These are phyloP conservation scores for Plodia interpunctella DNA, from an alignment of 1,140 invertebrate species.

Conservation along the genomic window DNA sequence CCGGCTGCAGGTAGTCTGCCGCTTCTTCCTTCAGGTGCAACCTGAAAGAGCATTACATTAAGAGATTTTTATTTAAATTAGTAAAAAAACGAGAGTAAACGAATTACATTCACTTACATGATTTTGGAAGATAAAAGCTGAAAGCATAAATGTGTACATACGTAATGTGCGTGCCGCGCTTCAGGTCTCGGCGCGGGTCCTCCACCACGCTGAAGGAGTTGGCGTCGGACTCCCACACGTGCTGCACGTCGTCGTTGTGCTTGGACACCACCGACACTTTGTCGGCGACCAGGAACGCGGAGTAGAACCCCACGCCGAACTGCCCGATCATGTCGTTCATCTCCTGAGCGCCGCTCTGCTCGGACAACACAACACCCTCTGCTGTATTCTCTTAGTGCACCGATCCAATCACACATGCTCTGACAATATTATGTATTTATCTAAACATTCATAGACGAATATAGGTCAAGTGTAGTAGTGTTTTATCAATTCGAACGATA, in stretches of 20 bases:
- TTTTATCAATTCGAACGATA: no score
- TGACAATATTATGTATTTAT: no score
- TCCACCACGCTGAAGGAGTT: slow-evolving; percentile 91
- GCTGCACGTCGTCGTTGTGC: slow-evolving; percentile 96
- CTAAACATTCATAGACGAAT: no score
- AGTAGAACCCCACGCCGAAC: slow-evolving; percentile 99
- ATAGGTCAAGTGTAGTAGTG: no score
- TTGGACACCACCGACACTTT: slow-evolving; percentile 96
- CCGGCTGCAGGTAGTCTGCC: slow-evolving; percentile 94
- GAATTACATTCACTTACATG: no score
- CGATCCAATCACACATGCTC: no score
- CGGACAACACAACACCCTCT: not conserved
- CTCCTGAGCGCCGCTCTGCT: slow-evolving; percentile 46
- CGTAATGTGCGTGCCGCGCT: slow-evolving; percentile 90
- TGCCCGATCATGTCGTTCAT: slow-evolving; percentile 92
- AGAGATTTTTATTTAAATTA: not conserved
- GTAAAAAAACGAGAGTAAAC: no score
- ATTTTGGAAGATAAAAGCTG: no score
- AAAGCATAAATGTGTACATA: slow-evolving; percentile 22
- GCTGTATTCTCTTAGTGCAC: no score
- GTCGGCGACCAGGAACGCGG: slow-evolving; percentile 96
- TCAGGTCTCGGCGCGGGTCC: slow-evolving; percentile 95
- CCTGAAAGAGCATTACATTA: slow-evolving; percentile 61
- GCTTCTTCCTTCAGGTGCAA: slow-evolving; percentile 98
- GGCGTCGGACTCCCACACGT: slow-evolving; percentile 99